Evolutionary conservation across 2,888 invertebrate genomes (phyloP), one percentile per base, ranked within the genome.

Genomic region (Carterocephalus palaemon): DNA sequence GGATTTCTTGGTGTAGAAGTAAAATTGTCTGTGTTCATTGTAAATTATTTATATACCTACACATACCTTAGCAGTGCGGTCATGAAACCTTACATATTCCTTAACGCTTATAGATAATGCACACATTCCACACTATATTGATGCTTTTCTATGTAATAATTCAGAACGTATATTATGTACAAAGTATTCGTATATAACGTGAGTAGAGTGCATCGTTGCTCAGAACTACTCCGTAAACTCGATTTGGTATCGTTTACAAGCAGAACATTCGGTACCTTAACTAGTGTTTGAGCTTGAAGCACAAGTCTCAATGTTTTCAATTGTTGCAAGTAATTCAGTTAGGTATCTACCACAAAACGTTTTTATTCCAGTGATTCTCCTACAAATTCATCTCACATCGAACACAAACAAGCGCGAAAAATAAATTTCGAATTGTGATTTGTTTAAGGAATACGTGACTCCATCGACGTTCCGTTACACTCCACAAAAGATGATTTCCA

Each of bases 401-500:
- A 45, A 46, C 29, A 15, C 43, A 42, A 54, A 51, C 49, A 51
- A 45, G 38, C 32, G 32, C 20, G 32, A 46, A 26, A 45, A 41
- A 46, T 42, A 49, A 52, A 55, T 51, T 49, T 49, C 45, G 49
- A 49, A 53, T 62, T 59, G 62, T 61, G 65, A 74, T 75, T 75
- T 75, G 72, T 70, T 65, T 70, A 70, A 68, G 65, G 59, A 71
- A 72, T 75, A 78, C 79, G 79, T 79, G 79, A 75, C 74, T 67
- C 67, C 60, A 75, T 77, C 70, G 76, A 71, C 65, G 62, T 72
- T 62, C 64, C 62, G 60, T 62, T 68, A 64, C 69, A 65, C 67
- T 67, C 67, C 65, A 70, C 67, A 71, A 69, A 70, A 73, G 70
- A 74, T 69, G 70, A 64, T 65, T 65, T 64, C 60, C 65, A 76